Evolutionary conservation across 2,888 invertebrate genomes (phyloP).

Genomic region (Stenichneumon culpator): DNA sequence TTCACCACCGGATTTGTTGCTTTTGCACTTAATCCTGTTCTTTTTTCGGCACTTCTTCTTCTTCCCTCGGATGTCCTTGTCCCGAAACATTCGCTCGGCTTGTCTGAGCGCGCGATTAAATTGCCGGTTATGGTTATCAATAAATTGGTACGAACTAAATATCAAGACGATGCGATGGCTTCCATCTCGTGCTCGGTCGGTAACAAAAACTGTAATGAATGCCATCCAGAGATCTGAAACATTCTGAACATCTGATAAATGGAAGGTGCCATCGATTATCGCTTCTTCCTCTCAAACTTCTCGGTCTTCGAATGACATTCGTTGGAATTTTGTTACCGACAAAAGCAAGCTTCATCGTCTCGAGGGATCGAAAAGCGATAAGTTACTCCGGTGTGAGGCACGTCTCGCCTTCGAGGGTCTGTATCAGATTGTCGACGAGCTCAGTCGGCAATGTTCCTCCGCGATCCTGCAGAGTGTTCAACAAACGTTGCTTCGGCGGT

Average conservation of each 20-base stretch:
- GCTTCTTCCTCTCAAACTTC: no score
- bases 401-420: slow-evolving; percentile 76
- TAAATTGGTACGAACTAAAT: no score
- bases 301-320: neutral
- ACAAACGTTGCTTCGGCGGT: slow-evolving; percentile 75
- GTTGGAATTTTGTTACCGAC: neutral
- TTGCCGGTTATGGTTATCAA: neutral
- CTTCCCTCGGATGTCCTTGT: slow-evolving; percentile 61
- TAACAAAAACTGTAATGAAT: neutral
- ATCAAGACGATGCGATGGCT: no score
- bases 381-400: slow-evolving; percentile 82
- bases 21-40: slow-evolving; percentile 31
- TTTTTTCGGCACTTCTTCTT: slow-evolving; percentile 61
- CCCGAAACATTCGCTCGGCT: slow-evolving; percentile 74
- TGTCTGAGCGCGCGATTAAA: slow-evolving; percentile 73
- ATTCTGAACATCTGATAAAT: no score
- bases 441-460: slow-evolving; percentile 74
- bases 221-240: neutral
- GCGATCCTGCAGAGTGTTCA: slow-evolving; percentile 76
- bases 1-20: slow-evolving; percentile 4
- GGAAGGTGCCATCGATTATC: no score
- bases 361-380: slow-evolving; percentile 18
- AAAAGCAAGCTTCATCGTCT: neutral
- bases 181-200: neutral
- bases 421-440: slow-evolving; percentile 78